A percentile compares a stretch with the other conserved stretches of the same genome.
These are phyloP conservation scores for Heliconius himera DNA, from an alignment of 1,140 invertebrate species.

Conservation along the genomic window DNA sequence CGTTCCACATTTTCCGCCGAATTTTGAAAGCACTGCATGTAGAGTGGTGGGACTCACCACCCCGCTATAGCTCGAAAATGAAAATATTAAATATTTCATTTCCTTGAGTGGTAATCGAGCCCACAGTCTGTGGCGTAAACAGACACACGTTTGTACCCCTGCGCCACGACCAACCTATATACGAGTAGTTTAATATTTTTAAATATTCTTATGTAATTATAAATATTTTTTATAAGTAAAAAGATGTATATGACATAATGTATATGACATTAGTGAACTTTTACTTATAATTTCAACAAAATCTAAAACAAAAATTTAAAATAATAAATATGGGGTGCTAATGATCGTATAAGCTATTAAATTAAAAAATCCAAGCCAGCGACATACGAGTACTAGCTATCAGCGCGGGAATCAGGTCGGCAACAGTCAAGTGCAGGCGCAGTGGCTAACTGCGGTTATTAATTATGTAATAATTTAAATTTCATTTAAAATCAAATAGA, in stretches of 20 bases:
- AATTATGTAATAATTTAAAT: slow-evolving; percentile 9
- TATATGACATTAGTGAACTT: background rate
- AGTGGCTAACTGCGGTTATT: slow-evolving; percentile 17
- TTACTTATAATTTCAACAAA: background rate
- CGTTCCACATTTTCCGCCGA: too few species aligned
- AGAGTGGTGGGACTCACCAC: too few species aligned
- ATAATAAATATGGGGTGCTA: background rate
- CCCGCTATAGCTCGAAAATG: too few species aligned
- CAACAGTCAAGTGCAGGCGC: slow-evolving; percentile 9
- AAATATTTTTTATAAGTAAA: too few species aligned
- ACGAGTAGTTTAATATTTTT: too few species aligned
- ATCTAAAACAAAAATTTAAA: background rate
- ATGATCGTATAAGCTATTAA: background rate
- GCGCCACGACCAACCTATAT: too few species aligned
- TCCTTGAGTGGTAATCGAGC: too few species aligned
- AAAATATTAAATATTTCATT: too few species aligned
- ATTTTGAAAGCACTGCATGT: too few species aligned
- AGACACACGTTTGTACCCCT: too few species aligned
- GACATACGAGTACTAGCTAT: background rate
- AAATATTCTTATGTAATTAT: too few species aligned
- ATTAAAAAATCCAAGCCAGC: background rate
- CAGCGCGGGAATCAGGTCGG: slow-evolving; percentile 30
- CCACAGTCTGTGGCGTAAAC: too few species aligned
- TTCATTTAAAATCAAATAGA: background rate
- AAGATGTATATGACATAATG: background rate